Evolutionary conservation across 2,888 invertebrate genomes (phyloP).

Genomic region (Cataglyphis altisquamis): DNA sequence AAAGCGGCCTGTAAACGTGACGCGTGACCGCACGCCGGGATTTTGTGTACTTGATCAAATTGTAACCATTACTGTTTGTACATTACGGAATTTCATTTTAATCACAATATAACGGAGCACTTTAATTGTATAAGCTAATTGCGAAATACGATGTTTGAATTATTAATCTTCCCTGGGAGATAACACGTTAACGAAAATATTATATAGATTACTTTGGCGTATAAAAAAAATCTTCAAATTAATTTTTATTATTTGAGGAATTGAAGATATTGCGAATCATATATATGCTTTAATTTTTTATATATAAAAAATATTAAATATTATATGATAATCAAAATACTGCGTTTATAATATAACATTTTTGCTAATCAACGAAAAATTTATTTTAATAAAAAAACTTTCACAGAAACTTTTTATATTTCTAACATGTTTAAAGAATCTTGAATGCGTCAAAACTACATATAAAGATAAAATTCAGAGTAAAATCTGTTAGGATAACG

Average conservation of each 20-base stretch:
- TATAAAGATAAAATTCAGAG: background rate
- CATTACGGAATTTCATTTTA: slow-evolving; percentile 45
- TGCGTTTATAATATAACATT: background rate
- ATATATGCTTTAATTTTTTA: background rate
- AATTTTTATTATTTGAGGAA: background rate
- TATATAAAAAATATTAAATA: background rate
- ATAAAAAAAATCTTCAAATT: background rate
- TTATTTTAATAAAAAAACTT: background rate
- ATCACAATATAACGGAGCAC: background rate
- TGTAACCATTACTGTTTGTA: slow-evolving; percentile 35
- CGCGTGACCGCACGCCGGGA: slow-evolving; percentile 34
- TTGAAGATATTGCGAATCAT: background rate
- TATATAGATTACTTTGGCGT: background rate
- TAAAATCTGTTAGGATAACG: background rate
- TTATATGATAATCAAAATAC: background rate
- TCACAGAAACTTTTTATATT: background rate
- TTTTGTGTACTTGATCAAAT: slow-evolving; percentile 51
- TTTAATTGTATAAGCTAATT: slow-evolving; percentile 10
- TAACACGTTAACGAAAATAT: background rate
- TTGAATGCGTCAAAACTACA: background rate
- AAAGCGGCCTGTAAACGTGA: slow-evolving; percentile 50
- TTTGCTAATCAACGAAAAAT: background rate
- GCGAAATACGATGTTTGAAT: background rate
- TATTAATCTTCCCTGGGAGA: background rate
- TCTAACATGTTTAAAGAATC: background rate